A percentile compares a stretch with the other conserved stretches of the same genome.
Conservation (phyloP, 2,797 vertebrate genomes). For the Malurus leucopterus region DNA sequence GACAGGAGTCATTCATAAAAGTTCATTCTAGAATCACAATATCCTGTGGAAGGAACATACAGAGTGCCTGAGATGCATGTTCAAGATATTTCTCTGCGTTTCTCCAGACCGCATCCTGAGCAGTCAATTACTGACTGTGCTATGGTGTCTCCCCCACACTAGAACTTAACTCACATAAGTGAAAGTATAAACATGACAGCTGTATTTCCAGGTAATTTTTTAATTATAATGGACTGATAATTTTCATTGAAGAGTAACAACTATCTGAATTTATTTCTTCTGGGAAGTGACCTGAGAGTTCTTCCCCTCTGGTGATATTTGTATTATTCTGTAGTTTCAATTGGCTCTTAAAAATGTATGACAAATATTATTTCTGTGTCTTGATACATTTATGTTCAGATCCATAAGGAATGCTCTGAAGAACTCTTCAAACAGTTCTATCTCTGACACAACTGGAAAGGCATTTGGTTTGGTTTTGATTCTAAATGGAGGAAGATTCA, state of each 20-base stretch:
- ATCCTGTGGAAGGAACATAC: neutral
- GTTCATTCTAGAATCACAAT: neutral
- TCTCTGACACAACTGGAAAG: neutral
- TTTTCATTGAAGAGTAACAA: neutral
- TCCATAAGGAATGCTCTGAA: neutral
- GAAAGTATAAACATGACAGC: neutral
- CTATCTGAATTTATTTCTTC: neutral
- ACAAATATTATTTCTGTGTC: neutral
- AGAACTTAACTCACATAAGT: neutral
- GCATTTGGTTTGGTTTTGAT: neutral
- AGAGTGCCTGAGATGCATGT: neutral
- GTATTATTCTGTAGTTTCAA: neutral
- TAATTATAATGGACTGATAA: neutral
- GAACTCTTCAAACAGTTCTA: neutral
- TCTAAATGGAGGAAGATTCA: neutral
- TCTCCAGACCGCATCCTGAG: neutral
- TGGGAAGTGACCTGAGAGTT: neutral
- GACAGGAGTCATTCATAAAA: neutral
- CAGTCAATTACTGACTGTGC: neutral
- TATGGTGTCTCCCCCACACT: fast-evolving
- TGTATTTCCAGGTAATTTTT: neutral
- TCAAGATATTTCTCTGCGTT: neutral
- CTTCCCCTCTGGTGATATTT: neutral
- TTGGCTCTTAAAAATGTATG: neutral
- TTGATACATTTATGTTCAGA: neutral